Percentiles rank a stretch among this genome's conserved stretches.
Evolutionary conservation across 2,888 invertebrate genomes (phyloP).

Genomic region (Micropterix aruncella): DNA sequence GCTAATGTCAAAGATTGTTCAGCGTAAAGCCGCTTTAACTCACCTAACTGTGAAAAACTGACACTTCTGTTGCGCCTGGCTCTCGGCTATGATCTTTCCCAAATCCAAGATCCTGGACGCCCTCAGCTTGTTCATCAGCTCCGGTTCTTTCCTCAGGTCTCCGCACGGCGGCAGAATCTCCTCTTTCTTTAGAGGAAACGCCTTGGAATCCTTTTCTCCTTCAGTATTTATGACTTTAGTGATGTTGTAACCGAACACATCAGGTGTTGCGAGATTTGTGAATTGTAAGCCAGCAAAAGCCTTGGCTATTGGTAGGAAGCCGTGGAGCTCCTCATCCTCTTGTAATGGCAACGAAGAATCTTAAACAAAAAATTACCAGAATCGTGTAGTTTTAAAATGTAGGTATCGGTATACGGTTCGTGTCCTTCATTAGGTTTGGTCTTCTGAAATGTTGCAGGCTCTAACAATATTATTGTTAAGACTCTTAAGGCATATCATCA

Average conservation of each 20-base stretch:
- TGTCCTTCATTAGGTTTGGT: too few relatives aligned
- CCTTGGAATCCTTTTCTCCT: neutral
- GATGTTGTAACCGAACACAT: slow-evolving; percentile 22
- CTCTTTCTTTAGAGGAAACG: slow-evolving; percentile 1
- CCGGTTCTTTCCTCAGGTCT: slow-evolving; percentile 6
- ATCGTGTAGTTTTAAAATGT: slow-evolving; percentile 1
- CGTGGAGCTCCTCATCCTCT: slow-evolving; percentile 68
- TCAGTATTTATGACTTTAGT: too few relatives aligned
- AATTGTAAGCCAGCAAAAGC: slow-evolving; percentile 41
- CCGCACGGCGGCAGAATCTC: slow-evolving; percentile 2
- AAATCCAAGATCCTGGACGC: slow-evolving; percentile 19
- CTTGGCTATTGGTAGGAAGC: slow-evolving; percentile 58
- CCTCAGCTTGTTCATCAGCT: slow-evolving; percentile 8
- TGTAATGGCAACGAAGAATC: slow-evolving; percentile 53
- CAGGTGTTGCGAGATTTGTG: slow-evolving; percentile 25
- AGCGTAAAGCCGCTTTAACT: too few relatives aligned
- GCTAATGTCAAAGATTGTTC: too few relatives aligned
- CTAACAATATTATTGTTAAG: too few relatives aligned
- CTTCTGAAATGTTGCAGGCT: too few relatives aligned
- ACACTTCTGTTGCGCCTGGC: slow-evolving; percentile 14
- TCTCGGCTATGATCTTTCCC: slow-evolving; percentile 20
- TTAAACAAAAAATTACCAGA: slow-evolving; percentile 18
- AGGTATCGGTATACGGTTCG: too few relatives aligned
- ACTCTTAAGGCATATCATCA: too few relatives aligned
- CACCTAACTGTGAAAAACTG: slow-evolving; percentile 15